Evolutionary conservation across 2,888 invertebrate genomes (phyloP).

Genomic region (Luffia ferchaultella): DNA sequence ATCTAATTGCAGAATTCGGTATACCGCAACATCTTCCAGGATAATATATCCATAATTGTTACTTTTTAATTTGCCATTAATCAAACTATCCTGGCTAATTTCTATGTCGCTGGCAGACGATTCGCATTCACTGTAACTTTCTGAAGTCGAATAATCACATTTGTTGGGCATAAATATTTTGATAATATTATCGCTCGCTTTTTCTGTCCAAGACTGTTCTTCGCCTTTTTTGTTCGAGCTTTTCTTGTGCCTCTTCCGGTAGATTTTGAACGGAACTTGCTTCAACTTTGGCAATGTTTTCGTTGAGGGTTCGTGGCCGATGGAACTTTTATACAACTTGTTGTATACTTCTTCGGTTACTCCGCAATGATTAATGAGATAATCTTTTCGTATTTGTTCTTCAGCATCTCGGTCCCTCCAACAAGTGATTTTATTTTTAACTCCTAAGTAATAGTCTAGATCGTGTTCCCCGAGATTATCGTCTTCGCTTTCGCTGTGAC

Average conservation of each 20-base stretch:
- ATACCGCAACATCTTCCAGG: too few relatives aligned
- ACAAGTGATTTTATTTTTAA: constrained; percentile 41
- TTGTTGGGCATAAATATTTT: constrained; percentile 38
- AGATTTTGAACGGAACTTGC: constrained; percentile 56
- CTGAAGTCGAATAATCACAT: constrained; percentile 45
- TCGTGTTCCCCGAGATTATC: constrained; percentile 40
- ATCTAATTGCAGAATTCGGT: too few relatives aligned
- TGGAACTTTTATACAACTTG: constrained; percentile 27
- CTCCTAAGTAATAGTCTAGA: constrained; percentile 50
- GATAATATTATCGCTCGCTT: constrained; percentile 25
- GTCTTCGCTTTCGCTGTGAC: constrained; percentile 13
- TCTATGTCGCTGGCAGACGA: constrained; percentile 15
- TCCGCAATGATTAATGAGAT: constrained; percentile 48
- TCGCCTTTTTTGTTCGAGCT: constrained; percentile 31
- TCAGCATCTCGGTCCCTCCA: constrained; percentile 49
- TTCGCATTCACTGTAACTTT: constrained; percentile 56
- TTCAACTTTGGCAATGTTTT: constrained; percentile 33
- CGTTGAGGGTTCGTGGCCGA: constrained; percentile 23
- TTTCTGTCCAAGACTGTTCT: constrained; percentile 38
- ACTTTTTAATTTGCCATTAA: too few relatives aligned
- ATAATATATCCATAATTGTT: too few relatives aligned
- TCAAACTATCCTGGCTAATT: too few relatives aligned
- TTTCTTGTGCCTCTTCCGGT: constrained; percentile 34
- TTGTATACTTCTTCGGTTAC: constrained; percentile 49
- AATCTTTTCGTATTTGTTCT: constrained; percentile 52